These are phyloP conservation scores for Caerostris extrusa DNA, from an alignment of 1,140 invertebrate species.

Conservation along the genomic window DNA sequence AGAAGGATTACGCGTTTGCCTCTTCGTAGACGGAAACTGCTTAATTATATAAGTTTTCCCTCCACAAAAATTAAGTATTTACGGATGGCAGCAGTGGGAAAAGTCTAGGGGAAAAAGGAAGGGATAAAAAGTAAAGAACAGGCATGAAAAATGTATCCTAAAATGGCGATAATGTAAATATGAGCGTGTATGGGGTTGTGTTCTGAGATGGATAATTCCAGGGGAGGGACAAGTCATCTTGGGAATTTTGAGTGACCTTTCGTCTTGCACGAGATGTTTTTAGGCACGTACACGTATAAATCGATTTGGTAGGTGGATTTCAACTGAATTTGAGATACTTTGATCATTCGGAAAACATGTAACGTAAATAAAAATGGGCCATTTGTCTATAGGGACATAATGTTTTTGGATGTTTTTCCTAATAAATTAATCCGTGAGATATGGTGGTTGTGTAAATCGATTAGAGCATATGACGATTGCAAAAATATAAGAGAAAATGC, in stretches of 20 bases:
- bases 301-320: not conserved
- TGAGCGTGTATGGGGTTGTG: not conserved
- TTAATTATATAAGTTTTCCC: slow-evolving; percentile 65
- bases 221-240: not conserved
- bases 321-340: too few species aligned
- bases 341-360: too few species aligned
- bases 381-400: too few species aligned
- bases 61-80: slow-evolving; percentile 30
- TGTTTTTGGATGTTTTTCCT: too few species aligned
- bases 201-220: not conserved
- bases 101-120: not conserved
- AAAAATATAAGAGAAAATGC: too few species aligned
- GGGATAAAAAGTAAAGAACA: not conserved
- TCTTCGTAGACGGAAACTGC: not conserved
- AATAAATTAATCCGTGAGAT: too few species aligned
- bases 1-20: not conserved
- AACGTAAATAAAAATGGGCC: too few species aligned
- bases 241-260: slow-evolving; percentile 46
- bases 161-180: slow-evolving; percentile 51
- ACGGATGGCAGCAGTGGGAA: slow-evolving; percentile 30
- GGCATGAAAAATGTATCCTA: slow-evolving; percentile 22
- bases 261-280: not conserved
- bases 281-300: not conserved
- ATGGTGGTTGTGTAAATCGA: too few species aligned
- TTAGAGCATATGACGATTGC: too few species aligned